Conservation (phyloP, 2,113 vertebrate genomes). For the Condylura cristata region DNA sequence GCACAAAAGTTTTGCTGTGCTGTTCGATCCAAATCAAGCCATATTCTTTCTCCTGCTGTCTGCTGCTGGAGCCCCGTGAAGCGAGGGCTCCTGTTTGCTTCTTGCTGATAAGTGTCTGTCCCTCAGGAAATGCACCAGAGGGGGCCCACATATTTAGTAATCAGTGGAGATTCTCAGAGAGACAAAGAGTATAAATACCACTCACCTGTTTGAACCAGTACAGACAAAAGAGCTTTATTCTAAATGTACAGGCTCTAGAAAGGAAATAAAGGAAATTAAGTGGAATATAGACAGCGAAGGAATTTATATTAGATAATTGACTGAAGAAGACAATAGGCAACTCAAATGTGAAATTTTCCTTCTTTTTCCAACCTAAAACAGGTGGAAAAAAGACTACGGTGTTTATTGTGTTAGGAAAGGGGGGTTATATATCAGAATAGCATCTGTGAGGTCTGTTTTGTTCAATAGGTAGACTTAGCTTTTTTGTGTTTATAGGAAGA, state of each 20-base stretch:
- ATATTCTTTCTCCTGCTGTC: background rate
- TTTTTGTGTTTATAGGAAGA: conserved; percentile 11
- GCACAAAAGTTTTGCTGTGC: conserved; percentile 61
- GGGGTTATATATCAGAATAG: conserved; percentile 19
- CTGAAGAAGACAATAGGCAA: background rate
- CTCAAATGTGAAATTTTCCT: background rate
- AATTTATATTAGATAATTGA: conserved; percentile 27
- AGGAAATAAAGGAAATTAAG: background rate
- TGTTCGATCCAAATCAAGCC: conserved; percentile 61
- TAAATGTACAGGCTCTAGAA: background rate
- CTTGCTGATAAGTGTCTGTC: conserved; percentile 26
- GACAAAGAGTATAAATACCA: conserved; percentile 20
- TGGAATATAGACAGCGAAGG: background rate
- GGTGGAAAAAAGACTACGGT: background rate
- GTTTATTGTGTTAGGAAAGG: conserved; percentile 41
- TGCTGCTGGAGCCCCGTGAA: background rate
- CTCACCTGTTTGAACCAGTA: background rate
- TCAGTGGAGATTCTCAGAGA: conserved; percentile 16
- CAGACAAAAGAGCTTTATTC: background rate
- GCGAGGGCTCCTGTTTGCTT: background rate
- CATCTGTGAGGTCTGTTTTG: background rate
- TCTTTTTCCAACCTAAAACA: conserved; percentile 10
- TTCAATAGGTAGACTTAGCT: background rate
- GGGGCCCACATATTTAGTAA: background rate
- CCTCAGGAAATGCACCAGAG: background rate